Conservation (phyloP, 2,888 invertebrate species). For the Ochropleura plecta region DNA sequence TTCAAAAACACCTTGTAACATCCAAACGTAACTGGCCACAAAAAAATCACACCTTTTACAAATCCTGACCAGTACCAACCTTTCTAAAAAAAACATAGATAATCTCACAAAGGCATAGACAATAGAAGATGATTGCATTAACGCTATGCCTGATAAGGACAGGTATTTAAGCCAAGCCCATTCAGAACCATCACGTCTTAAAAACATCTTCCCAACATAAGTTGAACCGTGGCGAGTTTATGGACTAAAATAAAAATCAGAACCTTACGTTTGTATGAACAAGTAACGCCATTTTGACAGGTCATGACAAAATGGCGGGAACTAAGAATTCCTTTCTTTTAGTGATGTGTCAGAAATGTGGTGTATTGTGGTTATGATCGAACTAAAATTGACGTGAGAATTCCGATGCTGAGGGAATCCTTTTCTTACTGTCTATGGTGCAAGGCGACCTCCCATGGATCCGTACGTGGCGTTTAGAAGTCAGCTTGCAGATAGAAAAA, state of each 20-base stretch:
- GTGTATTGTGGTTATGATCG: constrained; percentile 76
- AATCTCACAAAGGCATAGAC: constrained; percentile 67
- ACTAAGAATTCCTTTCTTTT: constrained; percentile 47
- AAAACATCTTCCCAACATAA: constrained; percentile 3
- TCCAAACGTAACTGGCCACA: constrained; percentile 2
- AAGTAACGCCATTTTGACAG: constrained; percentile 22
- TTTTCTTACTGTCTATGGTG: not conserved
- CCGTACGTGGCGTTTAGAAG: constrained; percentile 25
- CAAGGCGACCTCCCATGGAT: constrained; percentile 38
- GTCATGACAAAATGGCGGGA: constrained; percentile 10
- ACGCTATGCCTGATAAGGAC: constrained; percentile 54
- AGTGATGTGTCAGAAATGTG: constrained; percentile 47
- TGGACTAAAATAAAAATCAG: not conserved
- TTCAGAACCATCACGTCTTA: constrained; percentile 77
- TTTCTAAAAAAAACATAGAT: constrained; percentile 45
- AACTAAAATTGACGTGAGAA: constrained; percentile 84
- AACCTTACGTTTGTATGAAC: not conserved
- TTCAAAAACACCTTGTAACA: constrained; percentile 1
- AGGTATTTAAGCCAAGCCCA: constrained; percentile 74
- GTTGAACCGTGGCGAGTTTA: not conserved
- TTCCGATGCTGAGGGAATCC: constrained; percentile 41
- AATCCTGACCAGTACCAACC: constrained; percentile 38
- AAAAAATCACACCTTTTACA: constrained; percentile 29
- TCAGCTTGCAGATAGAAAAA: not conserved
- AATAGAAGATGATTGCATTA: constrained; percentile 63